A percentile compares a stretch with the other conserved stretches of the same genome.
phyloP scores from a whole-genome alignment of 2,888 invertebrate species.

The Xiphydria camelus region DNA sequence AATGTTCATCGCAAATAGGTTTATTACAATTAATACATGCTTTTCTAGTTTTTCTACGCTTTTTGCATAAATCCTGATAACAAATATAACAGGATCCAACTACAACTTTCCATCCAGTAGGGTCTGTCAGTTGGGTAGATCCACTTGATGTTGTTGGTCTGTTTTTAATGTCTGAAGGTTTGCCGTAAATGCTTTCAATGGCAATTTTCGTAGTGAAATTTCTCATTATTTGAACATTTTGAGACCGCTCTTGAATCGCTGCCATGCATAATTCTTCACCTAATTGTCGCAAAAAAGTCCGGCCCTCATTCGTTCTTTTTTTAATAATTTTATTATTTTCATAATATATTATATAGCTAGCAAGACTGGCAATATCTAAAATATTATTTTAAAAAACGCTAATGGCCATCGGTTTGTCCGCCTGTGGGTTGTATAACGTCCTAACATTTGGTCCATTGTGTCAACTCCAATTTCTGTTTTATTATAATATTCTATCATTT shows the following conservation, averaged over 20 bases:
- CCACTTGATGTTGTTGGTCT: slow-evolving; percentile 18
- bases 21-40: slow-evolving; percentile 17
- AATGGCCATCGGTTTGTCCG: slow-evolving; percentile 24
- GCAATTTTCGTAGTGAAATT: slow-evolving; percentile 19
- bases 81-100: slow-evolving; percentile 19
- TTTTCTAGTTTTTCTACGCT: slow-evolving; percentile 18
- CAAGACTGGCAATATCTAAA: slow-evolving; percentile 3
- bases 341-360: slow-evolving; percentile 4
- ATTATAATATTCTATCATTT: no score
- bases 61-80: slow-evolving; percentile 18
- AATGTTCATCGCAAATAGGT: slow-evolving; percentile 15
- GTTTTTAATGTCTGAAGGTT: slow-evolving; percentile 18
- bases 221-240: slow-evolving; percentile 13
- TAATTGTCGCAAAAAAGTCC: slow-evolving; percentile 16
- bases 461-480: slow-evolving; percentile 13
- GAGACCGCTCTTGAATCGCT: slow-evolving; percentile 21
- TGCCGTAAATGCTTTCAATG: slow-evolving; percentile 17
- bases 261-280: slow-evolving; percentile 23
- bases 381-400: slow-evolving; percentile 26
- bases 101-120: slow-evolving; percentile 20
- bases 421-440: slow-evolving; percentile 24
- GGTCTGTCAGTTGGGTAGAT: slow-evolving; percentile 17
- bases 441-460: slow-evolving; percentile 23
- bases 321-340: slow-evolving; percentile 2
- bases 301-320: slow-evolving; percentile 3